Evolutionary conservation across 2,888 invertebrate genomes (phyloP), one percentile per base, ranked within the genome.

Genomic region (Portevinia maculata): DNA sequence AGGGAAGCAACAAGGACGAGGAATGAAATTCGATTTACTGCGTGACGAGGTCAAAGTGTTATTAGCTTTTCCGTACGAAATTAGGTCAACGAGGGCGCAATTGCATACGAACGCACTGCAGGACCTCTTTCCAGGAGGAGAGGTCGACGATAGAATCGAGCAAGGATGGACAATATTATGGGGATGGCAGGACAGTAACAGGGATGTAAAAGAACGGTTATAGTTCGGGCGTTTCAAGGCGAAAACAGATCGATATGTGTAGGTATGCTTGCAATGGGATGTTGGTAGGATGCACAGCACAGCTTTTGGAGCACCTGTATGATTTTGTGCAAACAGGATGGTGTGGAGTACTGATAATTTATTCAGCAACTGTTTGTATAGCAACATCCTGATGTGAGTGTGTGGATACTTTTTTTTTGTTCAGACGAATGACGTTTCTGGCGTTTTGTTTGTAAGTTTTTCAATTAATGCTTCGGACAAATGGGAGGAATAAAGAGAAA

Each of bases 41-140:
- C 74, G 55, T 74, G 74, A 69, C 57, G 73, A 74, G 74, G 67
- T 79, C 74, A 62, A 44, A 69, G 57, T 79, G 52, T 75, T 75
- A 79, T 74, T 79, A 79, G 79, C 79, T 79, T 69, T 70, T 79
- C 50, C 62, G 30, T 24, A 17, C 8, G 69, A 50, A 79, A 75
- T 79, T 74, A 21, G 79, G 79, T 79, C 79, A 75, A 21, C 74
- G 34, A 37, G 69, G 24, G 37, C 34, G 19, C 13, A 57, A 65
- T 44, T 65, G 41, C 64, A 79, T 74, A 32, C 48, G 11, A 37
- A 55, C 52, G 53, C 73, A 41, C 15, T 46, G 15, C 34, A 13
- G 15, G 13, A n/a, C 11, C 46, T 11, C 34, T 24, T 32, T 24
- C 44, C 19, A 21, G 1, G 17, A 50, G 30, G 21, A 13, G 24